Base-by-base conservation (phyloP, 2,888 invertebrate genomes). In the Petrolisthes manimaculis region DNA sequence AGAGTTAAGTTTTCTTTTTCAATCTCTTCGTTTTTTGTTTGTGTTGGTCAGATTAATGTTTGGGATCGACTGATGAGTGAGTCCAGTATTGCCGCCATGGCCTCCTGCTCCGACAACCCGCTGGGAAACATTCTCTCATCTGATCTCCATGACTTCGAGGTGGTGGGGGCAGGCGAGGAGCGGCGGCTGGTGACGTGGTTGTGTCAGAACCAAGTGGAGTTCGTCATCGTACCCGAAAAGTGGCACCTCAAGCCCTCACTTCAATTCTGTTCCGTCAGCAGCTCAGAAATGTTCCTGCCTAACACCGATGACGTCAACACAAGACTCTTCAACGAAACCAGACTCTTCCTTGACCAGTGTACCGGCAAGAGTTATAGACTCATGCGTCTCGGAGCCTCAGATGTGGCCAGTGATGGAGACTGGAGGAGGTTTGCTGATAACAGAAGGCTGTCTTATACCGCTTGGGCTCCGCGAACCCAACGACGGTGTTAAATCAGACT, bases 401-500 rank as follows among this genome's bases (percentile, higher is more conserved):
- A 86, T 54, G 53, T n/a, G 0, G 86, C 51, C 4, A 5, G 61
- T 24, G 87, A 88, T 51, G 87, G 87, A 2, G 55, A 56, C 18
- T 88, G 83, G 83, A 61, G 78, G 53, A 83, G 51, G 71, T 79
- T 84, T 80, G 21, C 24, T 14, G 54, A 67, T 24, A 53, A 61
- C 55, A n/a, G 53, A 8, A 5, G 77, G 55, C 55, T 84, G 9
- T 24, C 69, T 6, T 88, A 79, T 53, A 79, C 87, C 24, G 83
- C 75, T n/a, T 86, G 86, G 86, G 75, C 77, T 51, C 53, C 82
- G 86, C 18, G 86, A 86, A 55, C 86, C 86, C 21, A 86, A 86
- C 80, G 87, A 84, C 61, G 87, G 87, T 56, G 51, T 51, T 5
- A 86, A 86, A 55, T 82, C 82, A 4, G 78, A 86, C 83, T 86